Percentiles rank a stretch among this genome's conserved stretches.
These are phyloP conservation scores for Amphibalanus amphitrite DNA, from an alignment of 1,140 invertebrate genomes.

Conservation along the genomic window DNA sequence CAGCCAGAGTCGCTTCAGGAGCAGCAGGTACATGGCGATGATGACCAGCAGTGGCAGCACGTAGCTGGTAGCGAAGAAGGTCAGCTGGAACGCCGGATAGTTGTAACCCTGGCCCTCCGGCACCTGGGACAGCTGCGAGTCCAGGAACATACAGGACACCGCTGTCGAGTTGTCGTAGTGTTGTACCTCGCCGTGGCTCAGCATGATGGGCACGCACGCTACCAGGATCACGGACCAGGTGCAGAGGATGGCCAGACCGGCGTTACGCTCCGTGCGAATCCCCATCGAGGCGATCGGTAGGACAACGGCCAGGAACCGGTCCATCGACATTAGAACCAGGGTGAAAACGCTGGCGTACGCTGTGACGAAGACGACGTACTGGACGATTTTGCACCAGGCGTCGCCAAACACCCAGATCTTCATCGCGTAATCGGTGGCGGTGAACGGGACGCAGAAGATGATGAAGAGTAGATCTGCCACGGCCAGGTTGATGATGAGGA, in stretches of 20 bases:
- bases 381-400: conserved; percentile 68
- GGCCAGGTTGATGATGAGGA: conserved; percentile 65
- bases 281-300: conserved; percentile 51
- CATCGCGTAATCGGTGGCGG: conserved; percentile 69
- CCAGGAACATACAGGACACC: conserved; percentile 44
- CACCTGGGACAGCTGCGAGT: conserved; percentile 19
- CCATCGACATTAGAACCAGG: conserved; percentile 83
- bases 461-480: conserved; percentile 86
- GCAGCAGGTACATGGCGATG: conserved; percentile 72
- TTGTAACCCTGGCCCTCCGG: conserved; percentile 36
- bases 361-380: conserved; percentile 68
- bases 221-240: conserved; percentile 61
- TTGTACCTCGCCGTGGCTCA: conserved; percentile 57
- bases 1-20: conserved; percentile 75
- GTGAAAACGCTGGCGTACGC: conserved; percentile 89
- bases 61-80: conserved; percentile 70
- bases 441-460: conserved; percentile 88
- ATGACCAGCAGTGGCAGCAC: conserved; percentile 69
- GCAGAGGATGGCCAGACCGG: conserved; percentile 52
- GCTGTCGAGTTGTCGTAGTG: conserved; percentile 36
- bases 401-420: conserved; percentile 80
- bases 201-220: conserved; percentile 51
- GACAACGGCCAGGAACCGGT: conserved; percentile 85
- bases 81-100: conserved; percentile 38
- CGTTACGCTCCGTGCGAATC: conserved; percentile 67